Evolutionary conservation across 2,113 vertebrate species (phyloP).

Genomic region (Chaetorhynchus papuensis): DNA sequence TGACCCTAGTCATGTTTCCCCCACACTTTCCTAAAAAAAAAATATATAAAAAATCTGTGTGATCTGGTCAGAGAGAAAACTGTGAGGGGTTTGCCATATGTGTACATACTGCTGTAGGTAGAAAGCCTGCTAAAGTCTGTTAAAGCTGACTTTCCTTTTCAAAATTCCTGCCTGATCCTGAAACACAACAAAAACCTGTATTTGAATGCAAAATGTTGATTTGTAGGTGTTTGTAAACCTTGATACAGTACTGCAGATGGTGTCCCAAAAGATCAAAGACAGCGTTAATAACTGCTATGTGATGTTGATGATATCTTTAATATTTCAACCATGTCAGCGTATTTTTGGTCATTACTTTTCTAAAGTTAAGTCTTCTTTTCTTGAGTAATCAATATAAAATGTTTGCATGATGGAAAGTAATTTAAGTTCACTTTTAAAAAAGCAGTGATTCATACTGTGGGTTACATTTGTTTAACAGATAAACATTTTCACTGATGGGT

Average conservation of each 20-base stretch:
- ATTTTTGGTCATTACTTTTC: conserved; percentile 29
- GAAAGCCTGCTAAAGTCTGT: neutral
- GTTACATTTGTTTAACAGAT: conserved; percentile 11
- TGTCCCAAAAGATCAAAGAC: conserved; percentile 14
- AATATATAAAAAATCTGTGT: neutral
- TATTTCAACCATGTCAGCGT: conserved; percentile 2
- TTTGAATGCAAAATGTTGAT: neutral
- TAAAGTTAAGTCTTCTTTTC: neutral
- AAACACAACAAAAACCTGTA: neutral
- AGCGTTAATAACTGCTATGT: neutral
- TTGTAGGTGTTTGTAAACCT: neutral
- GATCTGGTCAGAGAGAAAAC: neutral
- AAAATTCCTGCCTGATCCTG: neutral
- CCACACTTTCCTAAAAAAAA: neutral
- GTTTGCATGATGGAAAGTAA: conserved; percentile 49
- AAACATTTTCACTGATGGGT: conserved; percentile 1
- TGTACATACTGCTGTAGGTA: neutral
- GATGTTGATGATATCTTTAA: neutral
- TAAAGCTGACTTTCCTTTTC: neutral
- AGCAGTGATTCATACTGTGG: neutral
- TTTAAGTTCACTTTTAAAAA: conserved; percentile 2
- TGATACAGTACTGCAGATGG: neutral
- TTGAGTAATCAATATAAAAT: conserved; percentile 33
- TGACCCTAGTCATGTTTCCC: neutral
- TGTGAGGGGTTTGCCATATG: neutral